Evolutionary conservation across 2,888 invertebrate genomes (phyloP).

Genomic region (Synergus umbraculus): DNA sequence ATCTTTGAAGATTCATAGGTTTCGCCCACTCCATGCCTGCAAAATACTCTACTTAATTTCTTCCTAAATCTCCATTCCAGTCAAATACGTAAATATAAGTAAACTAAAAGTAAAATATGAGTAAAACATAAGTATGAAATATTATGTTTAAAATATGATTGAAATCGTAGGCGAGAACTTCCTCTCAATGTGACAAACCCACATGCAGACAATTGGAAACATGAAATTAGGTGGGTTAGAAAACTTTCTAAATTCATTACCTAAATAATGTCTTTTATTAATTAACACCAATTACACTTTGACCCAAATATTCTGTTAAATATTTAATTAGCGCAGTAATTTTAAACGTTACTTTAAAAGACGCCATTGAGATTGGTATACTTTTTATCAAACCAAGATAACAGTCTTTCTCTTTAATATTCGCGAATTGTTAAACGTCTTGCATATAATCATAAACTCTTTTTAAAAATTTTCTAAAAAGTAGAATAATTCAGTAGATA

Average conservation of each 20-base stretch:
- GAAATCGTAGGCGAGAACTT: background rate
- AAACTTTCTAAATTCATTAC: background rate
- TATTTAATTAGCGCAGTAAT: background rate
- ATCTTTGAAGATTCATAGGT: conserved; percentile 45
- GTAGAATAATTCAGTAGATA: background rate
- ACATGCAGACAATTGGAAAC: background rate
- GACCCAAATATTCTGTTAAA: background rate
- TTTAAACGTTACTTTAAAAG: background rate
- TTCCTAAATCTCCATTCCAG: background rate
- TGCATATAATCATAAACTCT: too few relatives aligned
- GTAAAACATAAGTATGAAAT: background rate
- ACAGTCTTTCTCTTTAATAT: background rate
- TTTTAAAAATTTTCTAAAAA: background rate
- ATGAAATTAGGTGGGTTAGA: background rate
- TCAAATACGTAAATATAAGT: background rate
- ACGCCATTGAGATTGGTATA: background rate
- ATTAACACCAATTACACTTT: background rate
- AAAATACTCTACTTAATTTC: conserved; percentile 9
- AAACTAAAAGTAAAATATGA: background rate
- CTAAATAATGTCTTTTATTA: background rate
- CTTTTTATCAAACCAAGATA: background rate
- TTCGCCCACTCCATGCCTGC: conserved; percentile 21
- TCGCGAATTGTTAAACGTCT: background rate
- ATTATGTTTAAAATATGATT: background rate
- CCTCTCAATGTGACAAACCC: background rate